Conservation (phyloP, 2,113 vertebrate genomes). For the Siniperca chuatsi region DNA sequence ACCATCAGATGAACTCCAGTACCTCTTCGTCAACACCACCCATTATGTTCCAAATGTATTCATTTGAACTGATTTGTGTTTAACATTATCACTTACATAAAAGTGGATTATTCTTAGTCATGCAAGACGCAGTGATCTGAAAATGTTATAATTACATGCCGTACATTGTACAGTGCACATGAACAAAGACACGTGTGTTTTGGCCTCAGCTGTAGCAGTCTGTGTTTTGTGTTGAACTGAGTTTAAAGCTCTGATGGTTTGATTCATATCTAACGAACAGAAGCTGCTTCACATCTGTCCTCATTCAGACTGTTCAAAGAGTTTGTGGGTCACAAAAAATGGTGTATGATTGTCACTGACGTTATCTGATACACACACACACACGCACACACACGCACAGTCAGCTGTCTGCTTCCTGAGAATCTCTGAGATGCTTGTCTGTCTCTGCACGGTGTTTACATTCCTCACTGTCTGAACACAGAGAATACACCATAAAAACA, state of each 20-base stretch:
- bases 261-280: conserved; percentile 41
- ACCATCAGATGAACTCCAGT: background rate
- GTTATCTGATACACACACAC: conserved; percentile 50
- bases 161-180: no score
- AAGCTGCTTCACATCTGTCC: conserved; percentile 37
- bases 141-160: background rate
- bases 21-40: background rate
- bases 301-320: conserved; percentile 52
- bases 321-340: conserved; percentile 24
- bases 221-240: background rate
- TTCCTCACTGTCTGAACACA: conserved; percentile 60
- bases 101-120: no score
- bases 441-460: conserved; percentile 53
- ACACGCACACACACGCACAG: conserved; percentile 14
- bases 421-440: conserved; percentile 56
- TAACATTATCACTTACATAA: no score
- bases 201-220: background rate
- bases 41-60: background rate
- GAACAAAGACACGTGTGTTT: background rate
- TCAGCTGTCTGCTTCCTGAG: conserved; percentile 61
- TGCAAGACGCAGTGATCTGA: no score
- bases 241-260: background rate
- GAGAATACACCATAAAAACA: conserved; percentile 19
- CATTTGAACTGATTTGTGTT: no score
- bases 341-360: conserved; percentile 49